These are phyloP conservation scores for Manis pentadactyla DNA, from an alignment of 2,797 vertebrate species.

Conservation along the genomic window DNA sequence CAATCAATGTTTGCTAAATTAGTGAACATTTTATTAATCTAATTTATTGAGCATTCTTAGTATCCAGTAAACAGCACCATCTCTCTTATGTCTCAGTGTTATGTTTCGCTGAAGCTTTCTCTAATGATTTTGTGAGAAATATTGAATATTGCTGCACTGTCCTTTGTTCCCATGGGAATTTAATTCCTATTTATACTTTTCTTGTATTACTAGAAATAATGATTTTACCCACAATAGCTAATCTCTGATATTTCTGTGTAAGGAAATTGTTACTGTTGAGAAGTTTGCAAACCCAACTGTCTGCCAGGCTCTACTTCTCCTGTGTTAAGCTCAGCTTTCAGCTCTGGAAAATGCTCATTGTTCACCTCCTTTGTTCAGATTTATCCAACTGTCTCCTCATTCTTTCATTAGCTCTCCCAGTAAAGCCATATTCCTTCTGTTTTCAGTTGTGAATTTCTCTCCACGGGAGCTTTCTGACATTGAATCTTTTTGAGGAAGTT, in stretches of 20 bases:
- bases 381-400: constrained; percentile 23
- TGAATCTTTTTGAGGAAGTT: constrained; percentile 41
- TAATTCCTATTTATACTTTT: constrained; percentile 61
- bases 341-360: neutral
- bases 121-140: constrained; percentile 62
- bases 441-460: constrained; percentile 35
- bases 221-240: neutral
- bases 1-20: constrained; percentile 15
- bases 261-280: constrained; percentile 53
- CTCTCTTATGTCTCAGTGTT: neutral
- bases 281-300: neutral
- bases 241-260: constrained; percentile 43
- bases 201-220: constrained; percentile 60
- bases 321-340: constrained; percentile 39
- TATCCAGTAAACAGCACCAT: neutral
- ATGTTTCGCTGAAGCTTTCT: neutral
- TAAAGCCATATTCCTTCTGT: constrained; percentile 7
- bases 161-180: neutral
- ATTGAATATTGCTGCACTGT: neutral
- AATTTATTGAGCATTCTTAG: neutral
- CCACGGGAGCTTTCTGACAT: neutral
- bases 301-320: neutral
- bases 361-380: constrained; percentile 21
- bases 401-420: neutral
- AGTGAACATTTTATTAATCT: constrained; percentile 32